Base-by-base conservation (phyloP, 2,797 vertebrate species). In the Oreortyx pictus region DNA sequence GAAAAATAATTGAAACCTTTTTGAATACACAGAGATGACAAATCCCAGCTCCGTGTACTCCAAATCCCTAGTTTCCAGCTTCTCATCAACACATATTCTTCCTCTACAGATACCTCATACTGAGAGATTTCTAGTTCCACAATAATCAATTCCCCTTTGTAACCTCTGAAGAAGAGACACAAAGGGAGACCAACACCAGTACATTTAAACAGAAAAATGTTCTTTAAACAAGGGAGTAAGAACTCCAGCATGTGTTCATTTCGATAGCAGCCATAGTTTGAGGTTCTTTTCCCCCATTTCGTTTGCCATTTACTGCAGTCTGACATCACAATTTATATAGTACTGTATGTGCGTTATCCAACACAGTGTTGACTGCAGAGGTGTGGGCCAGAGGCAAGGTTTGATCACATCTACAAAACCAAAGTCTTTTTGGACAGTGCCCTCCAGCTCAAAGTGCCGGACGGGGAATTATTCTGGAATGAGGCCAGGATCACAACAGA, bases 1-100 rank as follows among this genome's bases (percentile, higher is more conserved):
- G 37, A 14, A 12, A 92, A 93, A 90, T n/a, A 83, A 90, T 64
- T 59, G 85, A 86, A 85, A 59, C 50, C 75, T 60, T 75, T 81
- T 44, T 83, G 56, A 89, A 81, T 93, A 86, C 20, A 71, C 7
- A 72, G 70, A 66, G 73, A 86, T 29, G 56, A 86, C 66, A 93
- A 92, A 94, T 73, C 59, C 70, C 84, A 90, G 47, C 57, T 82
- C 57, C 80, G 49, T 0, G 1, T 15, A 56, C 62, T 76, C 15
- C 62, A 83, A 86, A 79, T 89, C 47, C 70, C 37, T 19, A 80
- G n/a, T 47, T 71, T 24, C 33, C 75, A 90, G 41, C 68, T 91
- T 78, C 84, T 92, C 61, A 85, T 75, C 66, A 90, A 24, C 37
- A 73, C 47, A 37, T 4, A 14, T 59, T 87, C 27, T 81, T 74